Evolutionary conservation across 1,140 invertebrate genomes (phyloP).

Genomic region (Anadara kagoshimensis): DNA sequence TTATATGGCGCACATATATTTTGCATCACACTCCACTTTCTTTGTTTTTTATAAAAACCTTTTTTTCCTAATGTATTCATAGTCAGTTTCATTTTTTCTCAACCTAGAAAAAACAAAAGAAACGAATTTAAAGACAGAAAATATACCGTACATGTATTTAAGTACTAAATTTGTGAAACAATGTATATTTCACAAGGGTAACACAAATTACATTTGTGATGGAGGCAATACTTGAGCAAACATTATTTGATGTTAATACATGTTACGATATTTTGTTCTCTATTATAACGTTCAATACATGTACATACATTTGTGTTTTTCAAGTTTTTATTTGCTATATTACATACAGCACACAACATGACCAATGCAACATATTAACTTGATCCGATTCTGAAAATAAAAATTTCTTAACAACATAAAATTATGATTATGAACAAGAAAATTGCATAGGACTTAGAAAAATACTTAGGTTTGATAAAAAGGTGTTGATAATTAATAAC

Average conservation of each 20-base stretch:
- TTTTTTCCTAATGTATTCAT: not conserved
- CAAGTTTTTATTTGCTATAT: too few species aligned
- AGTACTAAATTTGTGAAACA: not conserved
- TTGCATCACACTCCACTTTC: conserved; percentile 1
- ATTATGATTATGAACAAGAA: too few species aligned
- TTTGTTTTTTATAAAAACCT: not conserved
- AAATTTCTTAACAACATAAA: too few species aligned
- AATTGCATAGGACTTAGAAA: too few species aligned
- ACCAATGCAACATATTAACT: too few species aligned
- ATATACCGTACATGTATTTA: not conserved
- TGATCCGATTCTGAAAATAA: too few species aligned
- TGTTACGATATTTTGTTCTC: not conserved
- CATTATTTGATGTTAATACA: not conserved
- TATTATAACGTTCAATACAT: not conserved
- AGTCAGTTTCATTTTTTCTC: not conserved
- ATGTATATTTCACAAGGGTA: not conserved
- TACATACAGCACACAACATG: too few species aligned
- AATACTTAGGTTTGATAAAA: too few species aligned
- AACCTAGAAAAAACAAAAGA: not conserved
- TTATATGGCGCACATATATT: not conserved
- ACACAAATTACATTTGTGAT: not conserved
- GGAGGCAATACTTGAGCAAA: not conserved
- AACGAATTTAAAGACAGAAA: not conserved
- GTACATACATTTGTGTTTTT: too few species aligned
- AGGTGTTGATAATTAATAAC: not conserved